Percentiles rank a stretch among this genome's conserved stretches.
These are phyloP conservation scores for Regulus satrapa DNA, from an alignment of 2,113 vertebrate species.

Conservation along the genomic window DNA sequence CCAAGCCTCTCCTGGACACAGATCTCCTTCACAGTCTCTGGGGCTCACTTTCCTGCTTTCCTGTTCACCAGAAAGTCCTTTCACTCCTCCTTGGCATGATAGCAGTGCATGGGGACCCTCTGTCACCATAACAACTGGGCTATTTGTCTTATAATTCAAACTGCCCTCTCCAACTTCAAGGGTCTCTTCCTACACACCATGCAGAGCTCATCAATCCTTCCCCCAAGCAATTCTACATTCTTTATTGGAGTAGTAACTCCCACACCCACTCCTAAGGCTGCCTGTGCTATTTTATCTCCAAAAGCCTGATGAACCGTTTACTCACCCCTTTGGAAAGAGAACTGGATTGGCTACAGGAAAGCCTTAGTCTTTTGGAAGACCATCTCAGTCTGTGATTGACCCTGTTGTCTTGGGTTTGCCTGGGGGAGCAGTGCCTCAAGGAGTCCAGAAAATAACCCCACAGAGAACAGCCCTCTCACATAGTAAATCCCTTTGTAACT, in stretches of 20 bases:
- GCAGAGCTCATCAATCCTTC: slow-evolving; percentile 28
- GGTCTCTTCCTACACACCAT: not conserved
- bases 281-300: not conserved
- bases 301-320: not conserved
- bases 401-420: not conserved
- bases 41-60: not conserved
- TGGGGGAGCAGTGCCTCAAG: not conserved
- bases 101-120: not conserved
- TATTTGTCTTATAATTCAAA: not conserved
- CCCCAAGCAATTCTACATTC: not conserved
- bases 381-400: not conserved
- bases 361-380: not conserved
- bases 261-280: not conserved
- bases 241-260: not conserved
- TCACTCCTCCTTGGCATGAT: not conserved
- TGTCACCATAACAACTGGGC: not conserved
- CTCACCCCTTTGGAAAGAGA: not conserved
- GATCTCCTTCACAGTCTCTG: not conserved
- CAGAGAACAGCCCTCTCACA: not conserved
- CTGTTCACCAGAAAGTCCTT: not conserved
- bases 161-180: slow-evolving; percentile 10
- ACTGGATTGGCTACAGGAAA: not conserved
- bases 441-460: not conserved
- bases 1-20: not conserved
- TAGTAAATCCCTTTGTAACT: not conserved